Evolutionary conservation across 2,797 vertebrate species (phyloP).

Genomic region (Mastacembelus armatus): DNA sequence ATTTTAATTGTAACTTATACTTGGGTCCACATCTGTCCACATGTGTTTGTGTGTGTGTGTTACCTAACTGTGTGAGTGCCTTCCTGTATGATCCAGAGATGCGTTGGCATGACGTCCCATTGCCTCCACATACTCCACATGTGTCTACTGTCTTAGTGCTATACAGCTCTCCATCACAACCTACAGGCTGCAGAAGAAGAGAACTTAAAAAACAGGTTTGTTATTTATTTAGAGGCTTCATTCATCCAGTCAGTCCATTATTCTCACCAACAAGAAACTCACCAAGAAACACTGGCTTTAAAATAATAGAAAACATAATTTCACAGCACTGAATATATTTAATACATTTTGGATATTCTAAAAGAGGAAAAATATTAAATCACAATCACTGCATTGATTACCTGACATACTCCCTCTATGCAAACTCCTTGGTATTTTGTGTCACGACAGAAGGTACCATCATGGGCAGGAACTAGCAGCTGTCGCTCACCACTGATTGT

Average conservation of each 20-base stretch:
- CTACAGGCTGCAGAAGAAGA: constrained; percentile 84
- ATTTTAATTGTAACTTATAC: background rate
- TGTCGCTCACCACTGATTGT: constrained; percentile 89
- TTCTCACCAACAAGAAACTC: background rate
- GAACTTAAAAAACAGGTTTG: background rate
- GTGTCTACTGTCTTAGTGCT: constrained; percentile 87
- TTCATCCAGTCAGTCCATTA: background rate
- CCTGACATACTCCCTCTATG: constrained; percentile 91
- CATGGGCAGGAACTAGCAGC: constrained; percentile 89
- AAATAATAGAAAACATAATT: background rate
- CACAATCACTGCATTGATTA: constrained; percentile 51
- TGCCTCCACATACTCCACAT: constrained; percentile 91
- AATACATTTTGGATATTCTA: background rate
- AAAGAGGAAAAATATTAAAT: background rate
- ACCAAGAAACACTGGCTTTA: background rate
- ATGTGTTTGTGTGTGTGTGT: constrained; percentile 71
- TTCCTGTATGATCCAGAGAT: constrained; percentile 91
- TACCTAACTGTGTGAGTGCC: constrained; percentile 90
- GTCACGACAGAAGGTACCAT: constrained; percentile 91
- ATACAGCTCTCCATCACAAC: constrained; percentile 90
- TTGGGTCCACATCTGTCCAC: constrained; percentile 13
- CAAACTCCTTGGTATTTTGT: constrained; percentile 89
- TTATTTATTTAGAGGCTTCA: background rate
- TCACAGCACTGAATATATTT: background rate
- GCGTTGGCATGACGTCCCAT: constrained; percentile 89